Conservation (phyloP, 1,140 invertebrate genomes). For the Drosophila leontia region DNA sequence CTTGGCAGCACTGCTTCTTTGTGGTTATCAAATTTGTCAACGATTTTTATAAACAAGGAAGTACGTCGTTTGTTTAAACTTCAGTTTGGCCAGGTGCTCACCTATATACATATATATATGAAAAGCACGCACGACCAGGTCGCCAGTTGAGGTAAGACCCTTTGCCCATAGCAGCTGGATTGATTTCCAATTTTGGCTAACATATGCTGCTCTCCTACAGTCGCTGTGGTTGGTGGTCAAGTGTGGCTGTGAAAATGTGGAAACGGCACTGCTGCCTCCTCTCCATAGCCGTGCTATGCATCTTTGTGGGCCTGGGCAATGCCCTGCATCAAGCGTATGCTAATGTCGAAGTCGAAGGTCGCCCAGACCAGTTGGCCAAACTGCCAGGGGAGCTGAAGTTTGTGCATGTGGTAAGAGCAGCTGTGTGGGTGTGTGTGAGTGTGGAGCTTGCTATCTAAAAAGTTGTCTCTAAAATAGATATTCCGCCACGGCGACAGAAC, state of each 20-base stretch:
- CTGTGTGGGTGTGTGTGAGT: conserved; percentile 4
- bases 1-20: conserved; percentile 2
- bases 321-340: conserved; percentile 17
- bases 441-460: conserved; percentile 1
- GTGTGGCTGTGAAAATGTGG: conserved; percentile 46
- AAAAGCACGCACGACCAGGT: conserved; percentile 20
- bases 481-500: conserved; percentile 94
- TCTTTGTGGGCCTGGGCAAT: conserved; percentile 29
- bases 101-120: conserved; percentile 34
- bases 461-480: conserved; percentile 79
- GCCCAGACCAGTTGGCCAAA: conserved; percentile 14
- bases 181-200: conserved; percentile 14
- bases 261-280: conserved; percentile 24
- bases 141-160: conserved; percentile 56
- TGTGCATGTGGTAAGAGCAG: conserved; percentile 78
- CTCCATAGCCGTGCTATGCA: conserved; percentile 42
- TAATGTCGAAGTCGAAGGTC: conserved; percentile 15
- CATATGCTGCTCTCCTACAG: conserved; percentile 41
- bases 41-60: conserved; percentile 46
- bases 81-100: conserved; percentile 8
- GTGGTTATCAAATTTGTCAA: conserved; percentile 38
- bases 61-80: conserved; percentile 32
- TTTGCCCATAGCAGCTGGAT: conserved; percentile 4
- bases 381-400: conserved; percentile 76
- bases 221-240: conserved; percentile 32